phyloP scores from a whole-genome alignment of 2,113 vertebrate genomes.

The Leptobrachium leishanense region DNA sequence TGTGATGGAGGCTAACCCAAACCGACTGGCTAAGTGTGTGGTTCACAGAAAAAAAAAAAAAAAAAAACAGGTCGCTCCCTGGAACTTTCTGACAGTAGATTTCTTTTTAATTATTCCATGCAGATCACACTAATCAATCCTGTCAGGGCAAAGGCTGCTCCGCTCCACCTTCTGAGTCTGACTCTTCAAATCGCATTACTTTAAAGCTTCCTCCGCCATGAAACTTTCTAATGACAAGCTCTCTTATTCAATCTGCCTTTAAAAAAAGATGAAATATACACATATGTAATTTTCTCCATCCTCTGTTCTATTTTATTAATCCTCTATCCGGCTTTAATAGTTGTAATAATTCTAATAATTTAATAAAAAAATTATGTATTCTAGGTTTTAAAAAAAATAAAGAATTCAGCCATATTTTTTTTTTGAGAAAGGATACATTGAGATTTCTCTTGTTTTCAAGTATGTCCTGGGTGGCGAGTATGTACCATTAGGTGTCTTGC shows the following conservation, averaged over 20 bases:
- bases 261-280: too few relatives aligned
- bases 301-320: too few relatives aligned
- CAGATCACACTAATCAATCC: slow-evolving; percentile 48
- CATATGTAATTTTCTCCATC: too few relatives aligned
- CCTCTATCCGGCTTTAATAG: too few relatives aligned
- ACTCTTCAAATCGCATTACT: slow-evolving; percentile 48
- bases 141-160: slow-evolving; percentile 36
- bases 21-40: slow-evolving; percentile 57
- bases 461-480: too few relatives aligned
- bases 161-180: slow-evolving; percentile 36
- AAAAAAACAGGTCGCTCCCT: slow-evolving; percentile 62
- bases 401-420: too few relatives aligned
- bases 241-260: too few relatives aligned
- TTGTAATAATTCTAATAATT: neutral
- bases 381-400: too few relatives aligned
- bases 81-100: slow-evolving; percentile 55
- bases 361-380: neutral
- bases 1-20: slow-evolving; percentile 71
- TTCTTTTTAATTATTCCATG: slow-evolving; percentile 38
- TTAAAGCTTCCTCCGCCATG: slow-evolving; percentile 41
- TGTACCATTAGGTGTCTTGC: too few relatives aligned
- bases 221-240: neutral
- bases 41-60: slow-evolving; percentile 51
- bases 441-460: too few relatives aligned
- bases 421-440: too few relatives aligned